Evolutionary conservation across 1,140 invertebrate species (phyloP).

Genomic region (Zaprionus vittiger): DNA sequence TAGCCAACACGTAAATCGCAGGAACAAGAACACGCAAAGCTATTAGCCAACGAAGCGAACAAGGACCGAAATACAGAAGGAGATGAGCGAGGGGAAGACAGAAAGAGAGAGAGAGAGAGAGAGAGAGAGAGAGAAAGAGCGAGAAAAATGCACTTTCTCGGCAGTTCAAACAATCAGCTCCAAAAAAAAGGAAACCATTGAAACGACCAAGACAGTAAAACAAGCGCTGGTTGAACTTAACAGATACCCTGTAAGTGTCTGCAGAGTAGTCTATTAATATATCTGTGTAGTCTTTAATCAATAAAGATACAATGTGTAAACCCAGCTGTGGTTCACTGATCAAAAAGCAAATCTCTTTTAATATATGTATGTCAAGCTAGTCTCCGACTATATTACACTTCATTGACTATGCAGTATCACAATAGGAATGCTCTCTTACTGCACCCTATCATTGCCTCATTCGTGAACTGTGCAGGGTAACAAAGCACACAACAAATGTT

Average conservation of each 20-base stretch:
- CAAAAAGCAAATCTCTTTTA: no score
- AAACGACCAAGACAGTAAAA: background rate
- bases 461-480: background rate
- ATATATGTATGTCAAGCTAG: no score
- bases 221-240: background rate
- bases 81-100: no score
- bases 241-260: background rate
- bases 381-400: no score
- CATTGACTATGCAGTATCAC: no score
- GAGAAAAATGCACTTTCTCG: slow-evolving; percentile 7
- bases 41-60: slow-evolving; percentile 6
- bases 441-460: no score
- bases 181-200: slow-evolving; percentile 7
- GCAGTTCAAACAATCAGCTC: slow-evolving; percentile 9
- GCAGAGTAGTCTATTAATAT: no score
- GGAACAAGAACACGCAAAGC: slow-evolving; percentile 4
- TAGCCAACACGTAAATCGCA: slow-evolving; percentile 6
- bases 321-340: no score
- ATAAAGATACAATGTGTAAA: background rate
- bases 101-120: background rate
- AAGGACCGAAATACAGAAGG: background rate
- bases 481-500: background rate
- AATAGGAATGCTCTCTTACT: no score
- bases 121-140: background rate
- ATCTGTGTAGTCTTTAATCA: background rate